Base-by-base conservation (phyloP, 2,797 vertebrate genomes). In the Bradypodion ventrale region DNA sequence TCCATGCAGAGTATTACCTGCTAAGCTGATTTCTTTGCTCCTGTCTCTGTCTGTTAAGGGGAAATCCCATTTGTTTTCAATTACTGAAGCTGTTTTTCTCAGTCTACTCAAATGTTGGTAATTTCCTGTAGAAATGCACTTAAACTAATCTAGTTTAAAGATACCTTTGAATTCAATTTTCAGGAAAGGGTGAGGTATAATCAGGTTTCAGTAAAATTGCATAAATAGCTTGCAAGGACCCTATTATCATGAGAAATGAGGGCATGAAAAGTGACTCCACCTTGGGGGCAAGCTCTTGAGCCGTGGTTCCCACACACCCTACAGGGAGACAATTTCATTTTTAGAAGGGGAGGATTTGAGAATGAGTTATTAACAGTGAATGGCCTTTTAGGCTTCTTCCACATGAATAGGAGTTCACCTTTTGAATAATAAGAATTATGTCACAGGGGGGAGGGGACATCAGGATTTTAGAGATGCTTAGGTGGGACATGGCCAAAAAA, bases 121-220 rank as follows among this genome's bases (percentile, higher is more conserved):
- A 75, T 85, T 85, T 76, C 79, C 73, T 85, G 44, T 63, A 40
- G 56, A 75, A 70, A 60, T 76, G 65, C 74, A 70, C 76, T 82
- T 82, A 69, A 62, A 42, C 49, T 85, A 82, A 81, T 85, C 65
- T 60, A 60, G 32, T 84, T 84, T 84, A 44, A 81, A 85, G 79
- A 37, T 76, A 70, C 32, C 60, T 77, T 82, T 76, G 65, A 70
- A 85, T 85, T 81, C 66, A 85, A 81, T 85, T 81, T 81, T 29
- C 65, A 81, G 49, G 73, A 85, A 78, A 78, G 25, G 40, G 52
- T 66, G 40, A 23, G 19, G 40, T 32, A 84, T 84, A 76, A 81
- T 75, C 10, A 25, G 19, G 65, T 76, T 81, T 40, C 52, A 69
- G 40, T 56, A 68, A 75, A 81, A 81, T 49, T 49, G 62, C 52